Base-by-base conservation (phyloP, 1,140 invertebrate species). In the Araneus ventricosus region DNA sequence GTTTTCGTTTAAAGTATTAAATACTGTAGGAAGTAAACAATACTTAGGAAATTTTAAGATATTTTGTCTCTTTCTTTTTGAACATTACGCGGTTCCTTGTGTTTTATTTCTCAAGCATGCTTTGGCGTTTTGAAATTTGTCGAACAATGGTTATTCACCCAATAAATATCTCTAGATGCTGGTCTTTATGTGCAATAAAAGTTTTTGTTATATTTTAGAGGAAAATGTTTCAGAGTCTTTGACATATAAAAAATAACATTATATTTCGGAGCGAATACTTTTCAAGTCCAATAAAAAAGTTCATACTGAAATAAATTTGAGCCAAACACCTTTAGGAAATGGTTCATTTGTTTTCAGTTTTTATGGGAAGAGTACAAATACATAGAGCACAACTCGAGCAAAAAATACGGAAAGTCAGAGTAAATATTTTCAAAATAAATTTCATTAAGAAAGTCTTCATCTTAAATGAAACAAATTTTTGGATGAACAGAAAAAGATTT, bases 261-360 rank as follows among this genome's bases (percentile, higher is more conserved):
- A n/a, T n/a, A n/a, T 67, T 30, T 27, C 24, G n/a, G 0, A 67
- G 63, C 0, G 63, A 67, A 30, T 67, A 52, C 24, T 67, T 67
- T 67, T 67, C 27, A 14, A 67, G 27, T 27, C 10, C 24, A 67
- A 67, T 67, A 67, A 67, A 67, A 67, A 10, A 67, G 63, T 27
- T 67, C 7, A 67, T 14, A 67, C n/a, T 27, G 14, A 30, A 67
- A 30, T 67, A 67, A 67, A 67, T 67, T 67, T 27, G n/a, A n/a
- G 14, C n/a, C 63, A 2, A 67, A 8, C 63, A 67, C 2, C 63
- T 67, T 67, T 8, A 27, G 63, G n/a, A 67, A 67, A 67, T 4
- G 63, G 63, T 67, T 67, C 63, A 67, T 67, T 67, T 67, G 63
- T 67, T 67, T 67, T 27, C n/a, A 8, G 10, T 67, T 67, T 67